phyloP scores from a whole-genome alignment of 2,888 invertebrate species.

The Dicranocentrus wangi region DNA sequence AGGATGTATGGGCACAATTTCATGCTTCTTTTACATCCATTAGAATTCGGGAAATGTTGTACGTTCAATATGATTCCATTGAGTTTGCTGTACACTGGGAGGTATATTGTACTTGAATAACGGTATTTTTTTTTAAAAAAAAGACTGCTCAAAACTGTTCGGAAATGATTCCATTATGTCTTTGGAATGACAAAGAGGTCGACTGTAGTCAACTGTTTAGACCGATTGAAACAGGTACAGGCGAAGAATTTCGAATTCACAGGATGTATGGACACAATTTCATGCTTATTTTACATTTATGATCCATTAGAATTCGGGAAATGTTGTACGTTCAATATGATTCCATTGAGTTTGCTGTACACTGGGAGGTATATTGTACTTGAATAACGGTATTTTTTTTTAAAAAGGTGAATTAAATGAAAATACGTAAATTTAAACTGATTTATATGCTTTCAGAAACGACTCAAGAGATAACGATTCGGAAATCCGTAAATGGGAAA shows the following conservation, averaged over 20 bases:
- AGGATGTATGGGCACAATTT: too few species aligned
- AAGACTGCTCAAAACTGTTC: conserved; percentile 85
- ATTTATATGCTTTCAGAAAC: too few species aligned
- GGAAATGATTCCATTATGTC: conserved; percentile 83
- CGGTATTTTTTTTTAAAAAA: background rate
- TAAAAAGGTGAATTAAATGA: background rate
- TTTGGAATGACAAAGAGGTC: conserved; percentile 80
- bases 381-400: background rate
- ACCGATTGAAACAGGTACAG: conserved; percentile 80
- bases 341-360: conserved; percentile 77
- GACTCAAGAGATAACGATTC: conserved; percentile 53
- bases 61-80: conserved; percentile 87
- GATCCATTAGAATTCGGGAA: conserved; percentile 86
- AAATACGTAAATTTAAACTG: too few species aligned
- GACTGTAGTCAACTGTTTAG: conserved; percentile 83
- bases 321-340: conserved; percentile 89
- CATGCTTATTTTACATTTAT: too few species aligned
- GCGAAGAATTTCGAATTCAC: background rate
- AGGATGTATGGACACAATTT: too few species aligned
- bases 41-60: conserved; percentile 87
- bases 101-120: conserved; percentile 5
- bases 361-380: conserved; percentile 17
- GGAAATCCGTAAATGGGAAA: conserved; percentile 59
- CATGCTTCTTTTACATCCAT: too few species aligned
- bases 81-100: conserved; percentile 71